Evolutionary conservation across 2,888 invertebrate genomes (phyloP), one percentile per base, ranked within the genome.

Genomic region (Poecilobothrus nobilitatus): DNA sequence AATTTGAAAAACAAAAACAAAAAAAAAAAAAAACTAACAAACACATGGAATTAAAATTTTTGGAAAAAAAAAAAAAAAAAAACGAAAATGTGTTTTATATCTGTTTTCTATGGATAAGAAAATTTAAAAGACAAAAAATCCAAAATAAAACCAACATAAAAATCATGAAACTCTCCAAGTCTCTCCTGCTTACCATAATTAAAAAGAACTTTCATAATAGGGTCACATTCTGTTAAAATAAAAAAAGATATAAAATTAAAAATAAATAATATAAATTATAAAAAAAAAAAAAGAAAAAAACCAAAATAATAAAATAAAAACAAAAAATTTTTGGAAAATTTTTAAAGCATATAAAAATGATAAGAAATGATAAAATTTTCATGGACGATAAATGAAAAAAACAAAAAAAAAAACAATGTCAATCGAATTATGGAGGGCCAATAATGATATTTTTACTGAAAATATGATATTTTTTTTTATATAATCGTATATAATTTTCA

Each of bases 251-350:
- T n/a, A 64, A 12, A 34, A 20, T 22, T n/a, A 41, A 12, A 37
- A 66, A 10, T 20, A 68, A 20, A 63, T 63, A 66, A 66, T 68
- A 66, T 34, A 63, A 66, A 68, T 68, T 27, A 68, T 63, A 41
- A 62, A 66, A 63, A 37, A 37, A 63, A 62, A 68, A 68, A 66
- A 66, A 63, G 63, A 62, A 63, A 37, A 63, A 63, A 22, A 5
- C 7, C 3, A 34, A 61, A 67, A 41, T 67, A 34, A 53, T 27
- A 27, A 21, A 21, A 20, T 7, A 12, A 12, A 37, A 37, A 37
- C 8, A 4, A 37, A 37, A 10, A 37, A 12, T 10, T 5, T 37
- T 10, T 10, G 1, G 12, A 37, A 37, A 37, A 37, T 2, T 10
- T 37, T 37, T 8, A 37, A 37, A 10, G 37, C 37, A 8, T n/a